Conservation (phyloP, 2,888 invertebrate species). For the Acrocera orbiculus region DNA sequence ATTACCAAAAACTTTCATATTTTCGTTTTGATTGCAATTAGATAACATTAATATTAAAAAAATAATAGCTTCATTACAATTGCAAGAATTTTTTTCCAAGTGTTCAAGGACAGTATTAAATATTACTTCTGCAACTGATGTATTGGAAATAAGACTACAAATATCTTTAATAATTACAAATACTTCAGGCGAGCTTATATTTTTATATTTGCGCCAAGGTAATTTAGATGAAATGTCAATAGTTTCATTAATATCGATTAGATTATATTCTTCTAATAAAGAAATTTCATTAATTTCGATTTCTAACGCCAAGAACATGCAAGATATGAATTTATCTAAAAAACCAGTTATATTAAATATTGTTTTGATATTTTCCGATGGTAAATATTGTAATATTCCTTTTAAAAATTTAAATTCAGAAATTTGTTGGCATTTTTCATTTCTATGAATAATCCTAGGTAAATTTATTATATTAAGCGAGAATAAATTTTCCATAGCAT, state of each 20-base stretch:
- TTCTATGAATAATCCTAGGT: constrained; percentile 46
- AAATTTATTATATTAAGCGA: constrained; percentile 40
- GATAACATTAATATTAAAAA: constrained; percentile 19
- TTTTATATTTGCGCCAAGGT: constrained; percentile 47
- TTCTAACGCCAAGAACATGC: constrained; percentile 37
- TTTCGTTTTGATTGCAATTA: constrained; percentile 5
- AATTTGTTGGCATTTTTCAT: constrained; percentile 45
- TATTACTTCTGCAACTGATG: constrained; percentile 37
- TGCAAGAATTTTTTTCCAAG: constrained; percentile 33
- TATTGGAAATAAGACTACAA: constrained; percentile 37
- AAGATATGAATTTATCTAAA: constrained; percentile 38
- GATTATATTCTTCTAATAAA: constrained; percentile 35
- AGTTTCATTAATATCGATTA: constrained; percentile 14
- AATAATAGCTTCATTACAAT: constrained; percentile 40
- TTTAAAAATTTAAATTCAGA: constrained; percentile 43
- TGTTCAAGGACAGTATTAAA: constrained; percentile 44
- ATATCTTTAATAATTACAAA: constrained; percentile 35
- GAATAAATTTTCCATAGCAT: constrained; percentile 40
- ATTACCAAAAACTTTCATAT: too few relatives aligned
- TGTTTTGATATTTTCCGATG: constrained; percentile 36
- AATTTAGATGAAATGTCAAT: constrained; percentile 26
- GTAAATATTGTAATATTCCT: constrained; percentile 46
- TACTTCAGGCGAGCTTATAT: constrained; percentile 35
- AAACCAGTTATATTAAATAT: constrained; percentile 37
- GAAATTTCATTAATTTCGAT: constrained; percentile 33